Evolutionary conservation across 2,888 invertebrate genomes (phyloP).

Genomic region (Cryptus armator): DNA sequence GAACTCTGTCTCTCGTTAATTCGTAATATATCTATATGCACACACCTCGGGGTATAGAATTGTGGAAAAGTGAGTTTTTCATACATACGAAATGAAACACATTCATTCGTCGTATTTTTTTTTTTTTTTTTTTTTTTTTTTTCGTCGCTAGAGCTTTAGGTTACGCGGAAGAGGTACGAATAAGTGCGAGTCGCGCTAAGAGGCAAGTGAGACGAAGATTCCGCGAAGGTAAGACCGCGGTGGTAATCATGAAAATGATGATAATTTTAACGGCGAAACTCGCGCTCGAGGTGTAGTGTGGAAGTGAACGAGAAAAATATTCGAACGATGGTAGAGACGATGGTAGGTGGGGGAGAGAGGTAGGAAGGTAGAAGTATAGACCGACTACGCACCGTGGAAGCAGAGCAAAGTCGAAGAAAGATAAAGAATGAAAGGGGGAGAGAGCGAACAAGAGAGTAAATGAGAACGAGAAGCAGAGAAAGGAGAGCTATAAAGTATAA

Average conservation of each 20-base stretch:
- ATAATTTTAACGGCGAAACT: conserved; percentile 73
- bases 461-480: conserved; percentile 58
- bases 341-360: conserved; percentile 31
- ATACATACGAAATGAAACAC: neutral
- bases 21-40: neutral
- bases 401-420: conserved; percentile 47
- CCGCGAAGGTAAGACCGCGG: conserved; percentile 46
- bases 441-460: conserved; percentile 30
- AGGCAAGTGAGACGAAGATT: conserved; percentile 47
- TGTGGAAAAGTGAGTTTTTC: neutral
- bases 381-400: conserved; percentile 37
- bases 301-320: conserved; percentile 50
- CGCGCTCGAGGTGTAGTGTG: conserved; percentile 58
- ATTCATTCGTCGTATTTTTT: neutral
- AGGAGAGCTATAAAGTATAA: conserved; percentile 64
- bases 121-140: conserved; percentile 8
- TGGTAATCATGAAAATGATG: conserved; percentile 74
- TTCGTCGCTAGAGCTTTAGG: neutral
- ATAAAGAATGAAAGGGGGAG: conserved; percentile 24
- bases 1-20: neutral
- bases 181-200: conserved; percentile 31
- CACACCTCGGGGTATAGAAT: neutral
- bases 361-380: conserved; percentile 32
- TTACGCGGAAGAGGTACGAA: neutral
- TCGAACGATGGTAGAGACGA: conserved; percentile 30